Evolutionary conservation across 2,888 invertebrate species (phyloP), one percentile per base, ranked within the genome.

Genomic region (Mythimna albipuncta): DNA sequence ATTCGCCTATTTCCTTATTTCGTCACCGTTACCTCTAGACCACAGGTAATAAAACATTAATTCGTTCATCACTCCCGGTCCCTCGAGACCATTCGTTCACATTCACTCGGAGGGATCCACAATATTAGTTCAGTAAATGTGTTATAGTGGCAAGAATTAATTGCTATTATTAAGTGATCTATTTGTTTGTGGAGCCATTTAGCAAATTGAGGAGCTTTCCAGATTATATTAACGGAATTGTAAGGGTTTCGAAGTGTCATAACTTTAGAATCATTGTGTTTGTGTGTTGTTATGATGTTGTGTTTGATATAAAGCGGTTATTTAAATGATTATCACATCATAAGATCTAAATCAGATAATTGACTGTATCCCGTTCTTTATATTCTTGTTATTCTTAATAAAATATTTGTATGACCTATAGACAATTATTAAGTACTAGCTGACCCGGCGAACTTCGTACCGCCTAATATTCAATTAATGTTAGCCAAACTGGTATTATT

Each of bases 1-100:
- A 77, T 52, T 58, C 62, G 38, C 47, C 55, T 63, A 64, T 55
- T 69, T 76, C 77, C 77, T 79, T 77, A 76, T 67, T 67, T 69
- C 68, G 59, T 78, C 72, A 66, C 62, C 55, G 77, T 66, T 71
- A 79, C 74, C 79, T 82, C 61, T 64, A 69, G 52, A 61, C 63
- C 71, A 50, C 70, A 75, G 83, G 81, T 83, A 85, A 88, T 91
- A 87, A 89, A 89, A 88, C 87, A 91, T 89, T 91, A 87, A 90
- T 85, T 89, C 85, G 86, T 87, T 91, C 90, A 91, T 90, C 89
- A 88, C 77, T 85, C 85, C 66, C 73, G 72, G 69, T 82, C 90
- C 79, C 84, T 35, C 38, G 86, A 78, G 88, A 87, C 73, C 83
- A 85, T 87, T 88, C 89, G 64, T 86, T 86, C 79, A 82, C 81